phyloP scores from a whole-genome alignment of 2,888 invertebrate species.

The Pterobdella sp. region DNA sequence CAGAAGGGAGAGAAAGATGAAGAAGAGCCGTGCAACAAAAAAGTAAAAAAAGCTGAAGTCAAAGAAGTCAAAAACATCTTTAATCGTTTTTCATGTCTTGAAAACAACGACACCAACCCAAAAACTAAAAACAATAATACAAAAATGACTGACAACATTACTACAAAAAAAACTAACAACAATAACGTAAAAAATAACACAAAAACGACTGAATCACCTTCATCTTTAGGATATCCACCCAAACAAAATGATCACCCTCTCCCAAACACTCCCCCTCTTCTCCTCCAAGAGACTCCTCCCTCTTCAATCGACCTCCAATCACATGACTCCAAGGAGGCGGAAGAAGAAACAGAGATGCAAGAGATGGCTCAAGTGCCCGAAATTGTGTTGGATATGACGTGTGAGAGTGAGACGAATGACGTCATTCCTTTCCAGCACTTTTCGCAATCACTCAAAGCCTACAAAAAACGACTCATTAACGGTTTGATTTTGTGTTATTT shows the following conservation, averaged over 20 bases:
- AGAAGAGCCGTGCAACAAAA: not conserved
- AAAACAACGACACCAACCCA: too few relatives aligned
- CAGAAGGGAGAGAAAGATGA: not conserved
- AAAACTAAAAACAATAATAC: too few relatives aligned
- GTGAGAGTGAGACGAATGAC: conserved; percentile 2
- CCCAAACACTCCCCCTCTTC: not conserved
- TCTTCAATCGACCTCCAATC: too few relatives aligned
- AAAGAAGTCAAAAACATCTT: not conserved
- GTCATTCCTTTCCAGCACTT: not conserved
- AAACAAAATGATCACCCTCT: too few relatives aligned
- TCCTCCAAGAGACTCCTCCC: not conserved
- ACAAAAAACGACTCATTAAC: too few relatives aligned
- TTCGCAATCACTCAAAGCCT: too few relatives aligned
- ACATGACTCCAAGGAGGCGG: not conserved
- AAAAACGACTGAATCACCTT: too few relatives aligned
- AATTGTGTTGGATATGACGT: conserved; percentile 5
- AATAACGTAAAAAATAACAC: too few relatives aligned
- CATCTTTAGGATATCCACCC: too few relatives aligned
- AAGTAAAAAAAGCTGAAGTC: not conserved
- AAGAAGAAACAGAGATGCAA: not conserved
- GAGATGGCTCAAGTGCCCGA: not conserved
- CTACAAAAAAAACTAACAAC: too few relatives aligned
- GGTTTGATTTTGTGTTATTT: too few relatives aligned
- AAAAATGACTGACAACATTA: too few relatives aligned
- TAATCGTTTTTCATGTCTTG: not conserved